A percentile compares a stretch with the other conserved stretches of the same genome.
phyloP scores from a whole-genome alignment of 1,140 invertebrate species.

The Lepeophtheirus salmonis region DNA sequence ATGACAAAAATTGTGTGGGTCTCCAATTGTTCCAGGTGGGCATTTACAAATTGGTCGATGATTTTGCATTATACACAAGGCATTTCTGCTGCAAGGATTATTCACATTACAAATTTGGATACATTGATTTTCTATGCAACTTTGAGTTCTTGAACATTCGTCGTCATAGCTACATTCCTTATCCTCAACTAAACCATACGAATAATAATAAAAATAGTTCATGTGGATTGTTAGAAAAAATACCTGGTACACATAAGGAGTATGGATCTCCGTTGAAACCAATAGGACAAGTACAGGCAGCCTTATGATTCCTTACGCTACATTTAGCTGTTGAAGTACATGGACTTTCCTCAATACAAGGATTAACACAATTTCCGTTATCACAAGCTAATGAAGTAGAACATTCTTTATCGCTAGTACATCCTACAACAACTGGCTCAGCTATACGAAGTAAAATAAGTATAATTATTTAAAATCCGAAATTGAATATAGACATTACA shows the following conservation, averaged over 20 bases:
- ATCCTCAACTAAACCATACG: conserved; percentile 21
- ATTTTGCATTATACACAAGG: conserved; percentile 38
- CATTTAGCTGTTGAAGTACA: conserved; percentile 37
- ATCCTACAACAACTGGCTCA: background rate
- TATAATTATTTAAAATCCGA: no score
- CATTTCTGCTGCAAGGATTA: conserved; percentile 44
- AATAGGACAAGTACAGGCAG: conserved; percentile 22
- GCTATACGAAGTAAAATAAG: no score
- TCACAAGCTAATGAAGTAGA: conserved; percentile 35
- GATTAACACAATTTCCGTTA: conserved; percentile 53
- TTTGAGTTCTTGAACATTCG: conserved; percentile 25
- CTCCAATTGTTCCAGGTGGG: conserved; percentile 24
- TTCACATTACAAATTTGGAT: conserved; percentile 45
- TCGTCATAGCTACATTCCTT: conserved; percentile 24
- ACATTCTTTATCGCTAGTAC: background rate
- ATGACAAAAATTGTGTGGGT: conserved; percentile 29
- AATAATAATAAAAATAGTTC: no score
- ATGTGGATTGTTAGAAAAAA: conserved; percentile 21
- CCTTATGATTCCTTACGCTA: conserved; percentile 21
- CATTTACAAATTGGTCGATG: conserved; percentile 26
- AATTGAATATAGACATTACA: no score
- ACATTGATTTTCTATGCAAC: conserved; percentile 32
- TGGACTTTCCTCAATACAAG: conserved; percentile 52
- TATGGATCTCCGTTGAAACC: conserved; percentile 24
- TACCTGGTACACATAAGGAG: conserved; percentile 25